Evolutionary conservation across 2,888 invertebrate genomes (phyloP).

Genomic region (Protodeltote pygarga): DNA sequence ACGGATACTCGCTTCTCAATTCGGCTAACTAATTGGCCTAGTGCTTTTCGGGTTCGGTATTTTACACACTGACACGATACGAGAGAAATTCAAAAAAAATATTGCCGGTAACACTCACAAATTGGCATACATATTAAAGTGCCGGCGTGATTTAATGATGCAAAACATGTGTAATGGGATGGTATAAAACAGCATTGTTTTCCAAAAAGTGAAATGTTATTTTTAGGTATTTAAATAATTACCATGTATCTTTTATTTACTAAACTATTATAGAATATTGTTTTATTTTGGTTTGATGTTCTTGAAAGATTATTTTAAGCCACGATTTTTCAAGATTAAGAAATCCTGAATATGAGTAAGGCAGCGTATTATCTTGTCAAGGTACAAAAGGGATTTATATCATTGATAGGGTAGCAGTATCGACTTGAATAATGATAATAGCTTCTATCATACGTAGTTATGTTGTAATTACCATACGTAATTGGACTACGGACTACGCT

Average conservation of each 20-base stretch:
- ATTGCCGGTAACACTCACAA: constrained; percentile 30
- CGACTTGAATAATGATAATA: constrained; percentile 3
- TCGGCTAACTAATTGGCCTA: too few species aligned
- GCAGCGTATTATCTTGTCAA: not conserved
- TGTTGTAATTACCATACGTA: too few species aligned
- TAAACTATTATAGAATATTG: too few species aligned
- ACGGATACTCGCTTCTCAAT: too few species aligned
- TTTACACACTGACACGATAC: too few species aligned
- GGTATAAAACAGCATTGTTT: too few species aligned
- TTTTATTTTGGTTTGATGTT: constrained; percentile 12
- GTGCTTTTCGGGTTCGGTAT: too few species aligned
- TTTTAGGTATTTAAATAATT: too few species aligned
- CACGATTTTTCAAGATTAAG: not conserved
- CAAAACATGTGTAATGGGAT: constrained; percentile 27
- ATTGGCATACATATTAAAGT: constrained; percentile 47
- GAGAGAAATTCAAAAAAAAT: too few species aligned
- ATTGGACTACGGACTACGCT: too few species aligned
- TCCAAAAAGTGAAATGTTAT: too few species aligned
- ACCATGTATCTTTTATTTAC: too few species aligned
- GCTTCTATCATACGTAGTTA: constrained; percentile 10
- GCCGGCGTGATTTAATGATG: constrained; percentile 39
- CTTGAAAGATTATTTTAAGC: not conserved
- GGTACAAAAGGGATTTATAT: not conserved
- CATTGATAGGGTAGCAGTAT: constrained; percentile 2
- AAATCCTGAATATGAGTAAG: not conserved